These are phyloP conservation scores for Gibbula magus DNA, from an alignment of 2,888 invertebrate species.

Conservation along the genomic window DNA sequence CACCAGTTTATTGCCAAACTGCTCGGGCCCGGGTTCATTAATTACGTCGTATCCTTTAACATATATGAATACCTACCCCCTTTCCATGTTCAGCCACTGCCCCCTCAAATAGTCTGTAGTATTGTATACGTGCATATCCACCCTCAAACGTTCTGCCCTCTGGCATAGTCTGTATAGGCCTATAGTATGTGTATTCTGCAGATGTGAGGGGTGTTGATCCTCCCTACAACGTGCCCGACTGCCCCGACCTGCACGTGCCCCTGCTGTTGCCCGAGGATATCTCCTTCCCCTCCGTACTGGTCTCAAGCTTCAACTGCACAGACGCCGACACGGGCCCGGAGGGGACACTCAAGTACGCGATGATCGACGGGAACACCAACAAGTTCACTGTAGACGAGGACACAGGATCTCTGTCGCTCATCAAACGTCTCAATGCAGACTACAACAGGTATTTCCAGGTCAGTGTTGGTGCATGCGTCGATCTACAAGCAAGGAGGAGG, in stretches of 20 bases:
- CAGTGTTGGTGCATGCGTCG: not conserved
- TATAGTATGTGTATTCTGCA: no score
- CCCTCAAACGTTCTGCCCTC: no score
- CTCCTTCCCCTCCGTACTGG: not conserved
- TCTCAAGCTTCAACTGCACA: slow-evolving; percentile 36
- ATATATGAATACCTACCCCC: no score
- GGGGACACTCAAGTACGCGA: slow-evolving; percentile 42
- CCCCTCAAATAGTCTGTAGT: no score
- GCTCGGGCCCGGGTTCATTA: no score
- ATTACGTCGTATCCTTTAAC: no score
- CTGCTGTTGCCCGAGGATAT: not conserved
- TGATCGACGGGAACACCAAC: slow-evolving; percentile 45
- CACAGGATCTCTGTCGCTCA: not conserved
- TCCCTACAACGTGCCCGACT: not conserved
- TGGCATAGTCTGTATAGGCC: no score
- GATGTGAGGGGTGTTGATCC: not conserved
- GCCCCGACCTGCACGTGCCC: not conserved
- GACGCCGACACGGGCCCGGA: slow-evolving; percentile 37
- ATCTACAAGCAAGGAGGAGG: no score
- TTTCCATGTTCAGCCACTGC: no score
- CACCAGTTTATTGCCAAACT: no score
- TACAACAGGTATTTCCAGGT: not conserved
- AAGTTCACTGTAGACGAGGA: not conserved
- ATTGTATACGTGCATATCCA: no score
- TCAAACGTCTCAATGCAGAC: slow-evolving; percentile 17